These are phyloP conservation scores for Parapristionchus giblindavisi DNA, from an alignment of 2,888 invertebrate genomes.

Conservation along the genomic window DNA sequence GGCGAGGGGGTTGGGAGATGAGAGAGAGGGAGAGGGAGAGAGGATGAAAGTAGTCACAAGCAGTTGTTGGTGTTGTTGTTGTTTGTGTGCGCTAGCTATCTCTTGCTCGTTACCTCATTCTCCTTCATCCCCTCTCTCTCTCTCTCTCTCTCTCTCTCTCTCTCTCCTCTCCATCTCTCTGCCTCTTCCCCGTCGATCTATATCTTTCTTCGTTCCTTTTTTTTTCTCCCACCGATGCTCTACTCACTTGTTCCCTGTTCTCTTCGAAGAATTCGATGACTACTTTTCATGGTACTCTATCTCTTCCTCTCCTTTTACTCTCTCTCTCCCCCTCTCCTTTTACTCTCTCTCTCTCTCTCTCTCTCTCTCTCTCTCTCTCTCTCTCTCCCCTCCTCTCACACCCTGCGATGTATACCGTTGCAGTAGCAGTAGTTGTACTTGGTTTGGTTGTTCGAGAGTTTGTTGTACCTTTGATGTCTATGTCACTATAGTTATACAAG, in stretches of 20 bases:
- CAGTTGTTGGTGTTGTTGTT: neutral
- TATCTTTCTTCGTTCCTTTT: neutral
- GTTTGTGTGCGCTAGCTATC: neutral
- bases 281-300: too few species aligned
- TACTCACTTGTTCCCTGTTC: too few species aligned
- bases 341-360: conserved; percentile 6
- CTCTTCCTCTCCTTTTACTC: too few species aligned
- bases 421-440: conserved; percentile 21
- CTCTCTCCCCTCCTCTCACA: neutral
- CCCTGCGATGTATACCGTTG: neutral
- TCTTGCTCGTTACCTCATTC: neutral
- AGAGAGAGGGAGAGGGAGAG: neutral
- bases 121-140: conserved; percentile 29
- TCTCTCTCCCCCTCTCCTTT: conserved; percentile 1
- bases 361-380: neutral
- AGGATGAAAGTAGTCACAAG: neutral
- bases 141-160: conserved; percentile 19
- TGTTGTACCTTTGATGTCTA: conserved; percentile 21
- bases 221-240: too few species aligned
- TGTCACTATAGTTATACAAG: too few species aligned
- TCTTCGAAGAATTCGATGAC: too few species aligned
- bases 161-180: conserved; percentile 11
- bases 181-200: neutral
- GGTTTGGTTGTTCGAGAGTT: neutral
- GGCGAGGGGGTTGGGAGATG: neutral